Evolutionary conservation across 2,113 vertebrate species (phyloP), one percentile per base, ranked within the genome.

Genomic region (Datnioides undecimradiatus): DNA sequence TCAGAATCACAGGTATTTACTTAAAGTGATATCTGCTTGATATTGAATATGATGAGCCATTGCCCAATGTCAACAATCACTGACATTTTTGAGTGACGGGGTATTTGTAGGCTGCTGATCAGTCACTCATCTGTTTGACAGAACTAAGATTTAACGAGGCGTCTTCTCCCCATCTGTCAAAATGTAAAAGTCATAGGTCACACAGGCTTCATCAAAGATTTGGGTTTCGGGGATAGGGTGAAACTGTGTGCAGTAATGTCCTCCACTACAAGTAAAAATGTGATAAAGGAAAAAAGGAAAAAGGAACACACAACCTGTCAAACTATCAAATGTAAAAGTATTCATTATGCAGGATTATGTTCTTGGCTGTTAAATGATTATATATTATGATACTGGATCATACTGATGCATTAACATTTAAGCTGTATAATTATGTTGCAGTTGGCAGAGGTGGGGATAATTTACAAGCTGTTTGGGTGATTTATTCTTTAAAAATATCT

Each of bases 91-190:
- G 25, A 79, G 33, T 41, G 14, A 23, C 1, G 6, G 11, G n/a
- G 34, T 66, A 33, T 64, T 79, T 79, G 48, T 17, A 45, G 16
- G n/a, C 33, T 14, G 55, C 29, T n/a, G 55, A 69, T 45, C 33
- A 29, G 45, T 45, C 63, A 49, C 40, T 43, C 74, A 63, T 45
- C 43, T 21, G 6, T 58, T 43, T 69, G 64, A 78, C 33, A n/a
- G 8, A 59, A 21, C 33, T 23, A 1, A 62, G 41, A 43, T 34
- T 71, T 73, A 70, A 78, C 67, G 77, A 67, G 54, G 64, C 58
- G 10, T 77, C 54, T 45, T 71, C 23, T 67, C 29, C 31, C 12
- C 73, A 43, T 45, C 29, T 27, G 49, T 59, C 72, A 58, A 51
- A 27, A 49, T 58, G 1, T 43, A n/a, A 59, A 58, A 70, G n/a